Evolutionary conservation across 2,888 invertebrate genomes (phyloP), one percentile per base, ranked within the genome.

Genomic region (Sminthurides aquaticus): DNA sequence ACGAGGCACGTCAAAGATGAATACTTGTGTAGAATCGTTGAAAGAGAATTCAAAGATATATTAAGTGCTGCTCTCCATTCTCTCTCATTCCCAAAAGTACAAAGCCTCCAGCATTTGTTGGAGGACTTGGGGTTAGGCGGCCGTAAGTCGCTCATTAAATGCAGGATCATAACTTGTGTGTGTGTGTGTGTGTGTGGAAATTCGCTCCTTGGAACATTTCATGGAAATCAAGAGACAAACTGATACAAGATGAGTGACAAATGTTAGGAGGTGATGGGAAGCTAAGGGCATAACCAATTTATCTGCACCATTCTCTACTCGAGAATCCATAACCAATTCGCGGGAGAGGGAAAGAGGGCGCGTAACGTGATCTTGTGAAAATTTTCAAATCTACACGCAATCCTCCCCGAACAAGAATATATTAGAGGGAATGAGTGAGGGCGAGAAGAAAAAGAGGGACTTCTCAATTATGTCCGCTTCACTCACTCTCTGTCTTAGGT

Each of bases 101-200:
- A n/a, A n/a, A n/a, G n/a, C n/a, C n/a, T n/a, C n/a, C n/a, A n/a
- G n/a, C n/a, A n/a, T n/a, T n/a, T n/a, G n/a, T n/a, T n/a, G n/a
- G n/a, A n/a, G n/a, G n/a, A n/a, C n/a, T n/a, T n/a, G n/a, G n/a
- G n/a, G n/a, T n/a, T n/a, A n/a, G n/a, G n/a, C n/a, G n/a, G n/a
- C n/a, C 5, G 58, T 64, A 64, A 64, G 57, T 64, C 64, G 29
- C 59, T 64, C 54, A 64, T 58, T 64, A 64, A 64, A 64, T 64
- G 64, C 64, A 64, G 26, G 34, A 49, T 58, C 64, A 64, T 58
- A 58, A 58, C 54, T 64, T 49, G 22, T 55, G n/a, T n/a, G n/a
- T n/a, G n/a, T n/a, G n/a, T n/a, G n/a, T n/a, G n/a, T n/a, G n/a
- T n/a, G n/a, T n/a, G 5, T 55, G 49, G 58, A 29, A 58, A 64